These are phyloP conservation scores for Harpegnathos saltator DNA, from an alignment of 1,140 invertebrate genomes.

Conservation along the genomic window DNA sequence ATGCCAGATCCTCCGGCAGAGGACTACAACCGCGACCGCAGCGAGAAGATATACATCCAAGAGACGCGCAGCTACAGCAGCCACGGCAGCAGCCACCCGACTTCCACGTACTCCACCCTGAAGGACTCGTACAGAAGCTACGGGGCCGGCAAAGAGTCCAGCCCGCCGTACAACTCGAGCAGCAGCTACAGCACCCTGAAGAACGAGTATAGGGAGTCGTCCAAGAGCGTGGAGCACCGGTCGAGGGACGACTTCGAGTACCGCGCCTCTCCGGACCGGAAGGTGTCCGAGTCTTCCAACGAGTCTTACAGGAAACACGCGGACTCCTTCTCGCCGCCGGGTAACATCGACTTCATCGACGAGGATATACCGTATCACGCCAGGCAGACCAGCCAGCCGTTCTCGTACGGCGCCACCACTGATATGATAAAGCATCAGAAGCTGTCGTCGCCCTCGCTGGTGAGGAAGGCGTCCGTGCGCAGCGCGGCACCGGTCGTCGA, in stretches of 20 bases:
- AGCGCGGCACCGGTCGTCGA: constrained; percentile 85
- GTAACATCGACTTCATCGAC: constrained; percentile 85
- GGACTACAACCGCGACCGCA: constrained; percentile 78
- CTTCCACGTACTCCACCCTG: constrained; percentile 82
- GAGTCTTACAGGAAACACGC: constrained; percentile 72
- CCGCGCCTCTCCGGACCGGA: constrained; percentile 74
- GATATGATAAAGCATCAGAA: constrained; percentile 88
- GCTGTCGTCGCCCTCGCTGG: constrained; percentile 91
- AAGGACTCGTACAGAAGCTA: constrained; percentile 83
- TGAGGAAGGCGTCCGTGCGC: constrained; percentile 88
- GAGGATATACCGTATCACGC: constrained; percentile 93
- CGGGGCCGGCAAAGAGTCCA: constrained; percentile 78
- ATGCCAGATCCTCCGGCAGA: constrained; percentile 82
- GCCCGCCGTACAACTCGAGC: constrained; percentile 78
- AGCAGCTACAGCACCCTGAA: constrained; percentile 82
- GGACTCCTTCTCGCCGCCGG: constrained; percentile 81
- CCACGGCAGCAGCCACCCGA: constrained; percentile 77
- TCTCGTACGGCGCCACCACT: constrained; percentile 91
- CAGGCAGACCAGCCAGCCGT: constrained; percentile 92
- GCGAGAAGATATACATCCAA: constrained; percentile 82
- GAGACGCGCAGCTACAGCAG: constrained; percentile 79
- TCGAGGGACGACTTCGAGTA: constrained; percentile 74
- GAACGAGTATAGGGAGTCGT: constrained; percentile 76
- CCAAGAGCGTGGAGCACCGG: constrained; percentile 71
- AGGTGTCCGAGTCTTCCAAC: constrained; percentile 70